phyloP scores from a whole-genome alignment of 2,113 vertebrate genomes.

The Orientallactaga bullata region DNA sequence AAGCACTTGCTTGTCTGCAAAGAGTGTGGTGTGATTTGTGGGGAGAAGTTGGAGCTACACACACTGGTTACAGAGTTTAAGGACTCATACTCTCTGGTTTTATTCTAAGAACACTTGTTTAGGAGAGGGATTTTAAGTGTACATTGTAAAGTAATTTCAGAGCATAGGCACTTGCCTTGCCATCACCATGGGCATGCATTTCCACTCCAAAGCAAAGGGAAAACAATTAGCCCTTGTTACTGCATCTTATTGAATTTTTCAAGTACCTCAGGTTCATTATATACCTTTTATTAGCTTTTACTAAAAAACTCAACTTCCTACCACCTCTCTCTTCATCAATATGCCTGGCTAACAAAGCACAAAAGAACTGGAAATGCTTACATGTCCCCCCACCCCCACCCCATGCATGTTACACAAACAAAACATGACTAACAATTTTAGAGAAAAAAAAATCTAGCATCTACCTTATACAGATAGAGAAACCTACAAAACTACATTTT shows the following conservation, averaged over 20 bases:
- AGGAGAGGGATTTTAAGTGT: background rate
- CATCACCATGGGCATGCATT: background rate
- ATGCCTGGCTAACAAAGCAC: background rate
- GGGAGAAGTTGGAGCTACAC: background rate
- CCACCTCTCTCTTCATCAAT: background rate
- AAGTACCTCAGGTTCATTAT: background rate
- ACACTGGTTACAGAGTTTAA: background rate
- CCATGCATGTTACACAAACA: background rate
- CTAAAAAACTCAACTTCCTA: background rate
- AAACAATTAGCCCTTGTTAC: conserved; percentile 32
- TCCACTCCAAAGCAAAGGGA: conserved; percentile 72
- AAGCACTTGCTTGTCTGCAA: background rate
- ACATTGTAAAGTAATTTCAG: conserved; percentile 55
- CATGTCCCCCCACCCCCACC: too few relatives aligned
- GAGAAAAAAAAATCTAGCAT: background rate
- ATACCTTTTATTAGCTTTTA: conserved; percentile 33
- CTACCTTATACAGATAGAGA: background rate
- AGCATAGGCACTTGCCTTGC: background rate
- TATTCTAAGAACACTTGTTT: background rate
- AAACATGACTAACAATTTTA: conserved; percentile 8
- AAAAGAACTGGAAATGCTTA: background rate
- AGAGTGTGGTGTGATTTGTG: background rate
- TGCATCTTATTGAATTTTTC: conserved; percentile 53
- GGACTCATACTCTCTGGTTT: background rate
- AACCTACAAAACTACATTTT: background rate